A percentile compares a stretch with the other conserved stretches of the same genome.
These are phyloP conservation scores for Diadegma fenestrale DNA, from an alignment of 2,888 invertebrate genomes.

Conservation along the genomic window DNA sequence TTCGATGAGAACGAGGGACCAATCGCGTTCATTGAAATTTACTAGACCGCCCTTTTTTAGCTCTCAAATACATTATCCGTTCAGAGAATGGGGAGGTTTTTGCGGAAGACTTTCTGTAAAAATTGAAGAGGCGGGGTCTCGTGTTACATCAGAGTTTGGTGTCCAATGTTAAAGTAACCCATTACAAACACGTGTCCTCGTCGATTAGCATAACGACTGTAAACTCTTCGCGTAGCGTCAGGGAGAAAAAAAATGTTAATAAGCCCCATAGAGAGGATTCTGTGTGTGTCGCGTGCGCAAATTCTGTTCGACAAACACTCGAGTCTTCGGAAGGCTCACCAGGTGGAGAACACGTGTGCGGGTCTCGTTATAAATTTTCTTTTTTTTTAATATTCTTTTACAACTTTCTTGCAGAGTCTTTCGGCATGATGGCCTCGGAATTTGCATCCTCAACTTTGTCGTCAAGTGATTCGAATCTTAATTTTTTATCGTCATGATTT, in stretches of 20 bases:
- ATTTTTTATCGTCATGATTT: background rate
- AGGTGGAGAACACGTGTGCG: constrained; percentile 64
- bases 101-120: background rate
- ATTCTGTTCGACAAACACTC: constrained; percentile 41
- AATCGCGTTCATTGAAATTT: constrained; percentile 73
- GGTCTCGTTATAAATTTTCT: constrained; percentile 40
- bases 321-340: constrained; percentile 40
- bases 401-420: constrained; percentile 24
- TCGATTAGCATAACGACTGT: constrained; percentile 81
- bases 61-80: background rate
- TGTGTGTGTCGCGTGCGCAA: constrained; percentile 65
- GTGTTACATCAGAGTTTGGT: constrained; percentile 68
- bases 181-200: constrained; percentile 82
- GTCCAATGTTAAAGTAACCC: constrained; percentile 78
- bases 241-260: constrained; percentile 75
- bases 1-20: constrained; percentile 26
- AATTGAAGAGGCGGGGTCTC: constrained; percentile 14
- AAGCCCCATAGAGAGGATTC: constrained; percentile 56
- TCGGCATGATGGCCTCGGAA: background rate
- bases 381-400: constrained; percentile 16
- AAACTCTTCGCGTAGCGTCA: constrained; percentile 71
- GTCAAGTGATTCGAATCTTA: background rate
- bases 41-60: constrained; percentile 50
- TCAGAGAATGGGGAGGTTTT: background rate
- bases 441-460: background rate